Evolutionary conservation across 2,113 vertebrate genomes (phyloP).

Genomic region (Australoheros scitulus): DNA sequence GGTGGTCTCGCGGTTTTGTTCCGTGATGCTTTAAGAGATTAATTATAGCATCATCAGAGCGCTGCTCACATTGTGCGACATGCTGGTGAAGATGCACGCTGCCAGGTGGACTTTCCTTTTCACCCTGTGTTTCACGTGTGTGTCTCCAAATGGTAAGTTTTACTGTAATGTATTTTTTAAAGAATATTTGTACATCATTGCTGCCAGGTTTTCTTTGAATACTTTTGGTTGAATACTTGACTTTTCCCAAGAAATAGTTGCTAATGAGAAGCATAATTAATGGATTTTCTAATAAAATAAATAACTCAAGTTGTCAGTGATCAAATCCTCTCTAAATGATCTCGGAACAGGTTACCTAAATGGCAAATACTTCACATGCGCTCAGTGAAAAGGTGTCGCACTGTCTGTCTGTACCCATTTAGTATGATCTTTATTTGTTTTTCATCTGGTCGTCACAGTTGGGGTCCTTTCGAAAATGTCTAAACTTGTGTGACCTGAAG

Average conservation of each 20-base stretch:
- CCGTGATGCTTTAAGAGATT: constrained; percentile 17
- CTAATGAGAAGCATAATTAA: not conserved
- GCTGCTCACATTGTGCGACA: not conserved
- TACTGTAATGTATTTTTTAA: too few species aligned
- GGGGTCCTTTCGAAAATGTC: not conserved
- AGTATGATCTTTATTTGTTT: not conserved
- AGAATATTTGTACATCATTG: too few species aligned
- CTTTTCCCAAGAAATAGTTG: too few species aligned
- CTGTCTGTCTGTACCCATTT: not conserved
- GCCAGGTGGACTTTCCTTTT: constrained; percentile 11
- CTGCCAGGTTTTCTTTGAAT: too few species aligned
- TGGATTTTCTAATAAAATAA: not conserved
- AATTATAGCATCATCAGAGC: too few species aligned
- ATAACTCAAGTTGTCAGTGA: not conserved
- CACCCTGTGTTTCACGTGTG: constrained; percentile 15
- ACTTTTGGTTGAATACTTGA: too few species aligned
- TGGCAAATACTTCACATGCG: not conserved
- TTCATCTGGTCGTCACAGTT: not conserved
- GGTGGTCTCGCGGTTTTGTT: constrained; percentile 56
- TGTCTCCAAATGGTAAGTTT: constrained; percentile 47
- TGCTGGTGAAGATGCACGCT: not conserved
- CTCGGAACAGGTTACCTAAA: not conserved
- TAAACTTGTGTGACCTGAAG: not conserved
- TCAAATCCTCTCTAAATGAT: not conserved
- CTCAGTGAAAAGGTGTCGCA: not conserved